Conservation (phyloP, 2,113 vertebrate genomes). For the Rhea americana region DNA sequence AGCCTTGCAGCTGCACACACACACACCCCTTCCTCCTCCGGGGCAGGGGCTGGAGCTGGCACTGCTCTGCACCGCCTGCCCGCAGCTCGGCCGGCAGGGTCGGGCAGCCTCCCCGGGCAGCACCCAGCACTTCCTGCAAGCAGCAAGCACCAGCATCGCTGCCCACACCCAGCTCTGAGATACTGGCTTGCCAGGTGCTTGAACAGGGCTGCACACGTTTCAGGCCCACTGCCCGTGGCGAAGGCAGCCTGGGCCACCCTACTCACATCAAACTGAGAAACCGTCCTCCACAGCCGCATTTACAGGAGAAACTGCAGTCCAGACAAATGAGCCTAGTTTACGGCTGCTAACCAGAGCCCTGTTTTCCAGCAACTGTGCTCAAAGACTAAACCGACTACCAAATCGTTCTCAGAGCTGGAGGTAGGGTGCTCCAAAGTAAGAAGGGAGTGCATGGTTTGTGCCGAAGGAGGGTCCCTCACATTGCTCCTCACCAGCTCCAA, state of each 20-base stretch:
- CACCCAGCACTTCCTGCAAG: background rate
- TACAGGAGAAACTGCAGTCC: fast-evolving
- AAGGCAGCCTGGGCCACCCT: background rate
- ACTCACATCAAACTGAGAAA: fast-evolving
- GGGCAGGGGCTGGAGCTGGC: background rate
- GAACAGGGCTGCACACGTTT: fast-evolving
- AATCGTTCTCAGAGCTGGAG: background rate
- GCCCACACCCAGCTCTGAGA: fast-evolving
- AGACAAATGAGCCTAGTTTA: background rate
- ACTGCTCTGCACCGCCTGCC: fast-evolving
- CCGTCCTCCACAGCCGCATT: background rate
- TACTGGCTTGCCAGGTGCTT: fast-evolving
- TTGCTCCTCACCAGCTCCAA: fast-evolving
- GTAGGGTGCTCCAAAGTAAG: background rate
- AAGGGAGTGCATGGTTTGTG: fast-evolving
- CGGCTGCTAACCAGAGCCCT: background rate
- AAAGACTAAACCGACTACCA: background rate
- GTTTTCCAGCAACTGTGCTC: background rate
- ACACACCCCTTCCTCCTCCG: background rate
- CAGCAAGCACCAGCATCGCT: fast-evolving
- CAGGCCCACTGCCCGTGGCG: background rate
- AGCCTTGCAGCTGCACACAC: background rate
- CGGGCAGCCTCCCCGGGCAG: background rate
- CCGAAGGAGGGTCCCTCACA: fast-evolving
- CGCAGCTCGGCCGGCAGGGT: background rate